Conservation (phyloP, 2,888 invertebrate species). For the Erynnis tages region DNA sequence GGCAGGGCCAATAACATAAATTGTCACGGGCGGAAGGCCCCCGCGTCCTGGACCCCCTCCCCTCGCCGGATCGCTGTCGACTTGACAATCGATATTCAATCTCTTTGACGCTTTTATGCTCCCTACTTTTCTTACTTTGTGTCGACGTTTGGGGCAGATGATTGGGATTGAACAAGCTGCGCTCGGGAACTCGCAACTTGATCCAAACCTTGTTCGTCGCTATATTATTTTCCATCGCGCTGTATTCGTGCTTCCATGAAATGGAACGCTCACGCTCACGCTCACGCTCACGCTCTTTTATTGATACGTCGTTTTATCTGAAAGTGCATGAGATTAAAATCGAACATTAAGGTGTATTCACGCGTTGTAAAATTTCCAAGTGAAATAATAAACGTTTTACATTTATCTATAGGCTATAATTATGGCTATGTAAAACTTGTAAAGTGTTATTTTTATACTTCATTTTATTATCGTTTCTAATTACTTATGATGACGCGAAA, state of each 20-base stretch:
- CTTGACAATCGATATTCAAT: slow-evolving; percentile 80
- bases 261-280: too few relatives aligned
- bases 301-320: background rate
- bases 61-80: slow-evolving; percentile 67
- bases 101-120: slow-evolving; percentile 75
- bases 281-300: too few relatives aligned
- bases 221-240: slow-evolving; percentile 7
- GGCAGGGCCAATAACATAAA: slow-evolving; percentile 76
- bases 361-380: too few relatives aligned
- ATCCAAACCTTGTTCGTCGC: slow-evolving; percentile 24
- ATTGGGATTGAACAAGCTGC: slow-evolving; percentile 56
- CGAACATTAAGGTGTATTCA: background rate
- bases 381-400: too few relatives aligned
- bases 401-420: too few relatives aligned
- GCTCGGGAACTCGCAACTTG: slow-evolving; percentile 32
- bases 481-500: background rate
- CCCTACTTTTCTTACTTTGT: slow-evolving; percentile 73
- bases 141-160: slow-evolving; percentile 67
- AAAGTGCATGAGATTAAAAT: background rate
- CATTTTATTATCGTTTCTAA: background rate
- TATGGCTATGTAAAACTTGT: too few relatives aligned
- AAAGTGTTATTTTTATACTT: too few relatives aligned
- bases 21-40: slow-evolving; percentile 72
- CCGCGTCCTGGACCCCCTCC: slow-evolving; percentile 36
- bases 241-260: slow-evolving; percentile 8